A percentile compares a stretch with the other conserved stretches of the same genome.
Evolutionary conservation across 1,140 invertebrate species (phyloP).

Genomic region (Samia ricini): DNA sequence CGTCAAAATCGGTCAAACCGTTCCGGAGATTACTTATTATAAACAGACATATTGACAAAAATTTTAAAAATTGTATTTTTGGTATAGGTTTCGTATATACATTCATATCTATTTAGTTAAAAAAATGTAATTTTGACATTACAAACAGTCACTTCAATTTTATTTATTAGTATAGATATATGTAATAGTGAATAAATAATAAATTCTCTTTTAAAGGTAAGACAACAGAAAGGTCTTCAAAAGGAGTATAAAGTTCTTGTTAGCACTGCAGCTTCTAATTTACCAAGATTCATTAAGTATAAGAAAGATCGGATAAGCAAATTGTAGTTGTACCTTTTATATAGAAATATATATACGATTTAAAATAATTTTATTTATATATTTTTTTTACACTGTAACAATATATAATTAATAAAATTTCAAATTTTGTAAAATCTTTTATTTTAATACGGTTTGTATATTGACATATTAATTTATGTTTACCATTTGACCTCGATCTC

Average conservation of each 20-base stretch:
- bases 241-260: conserved; percentile 83
- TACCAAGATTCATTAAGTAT: conserved; percentile 86
- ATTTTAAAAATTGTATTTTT: too few species aligned
- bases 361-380: background rate
- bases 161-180: too few species aligned
- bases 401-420: background rate
- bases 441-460: background rate
- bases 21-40: too few species aligned
- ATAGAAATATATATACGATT: background rate
- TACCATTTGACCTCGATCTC: too few species aligned
- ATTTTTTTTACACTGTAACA: background rate
- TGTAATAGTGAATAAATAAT: background rate
- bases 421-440: background rate
- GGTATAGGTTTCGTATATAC: too few species aligned
- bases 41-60: too few species aligned
- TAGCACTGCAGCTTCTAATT: conserved; percentile 83
- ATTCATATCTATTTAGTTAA: too few species aligned
- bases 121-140: too few species aligned
- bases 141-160: too few species aligned
- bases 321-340: conserved; percentile 33
- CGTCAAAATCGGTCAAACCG: too few species aligned
- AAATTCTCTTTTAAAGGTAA: conserved; percentile 68
- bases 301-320: conserved; percentile 66
- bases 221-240: conserved; percentile 80
- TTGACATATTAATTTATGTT: too few species aligned